These are phyloP conservation scores for Aspidiotus rigidus DNA, from an alignment of 2,888 invertebrate species.

Conservation along the genomic window DNA sequence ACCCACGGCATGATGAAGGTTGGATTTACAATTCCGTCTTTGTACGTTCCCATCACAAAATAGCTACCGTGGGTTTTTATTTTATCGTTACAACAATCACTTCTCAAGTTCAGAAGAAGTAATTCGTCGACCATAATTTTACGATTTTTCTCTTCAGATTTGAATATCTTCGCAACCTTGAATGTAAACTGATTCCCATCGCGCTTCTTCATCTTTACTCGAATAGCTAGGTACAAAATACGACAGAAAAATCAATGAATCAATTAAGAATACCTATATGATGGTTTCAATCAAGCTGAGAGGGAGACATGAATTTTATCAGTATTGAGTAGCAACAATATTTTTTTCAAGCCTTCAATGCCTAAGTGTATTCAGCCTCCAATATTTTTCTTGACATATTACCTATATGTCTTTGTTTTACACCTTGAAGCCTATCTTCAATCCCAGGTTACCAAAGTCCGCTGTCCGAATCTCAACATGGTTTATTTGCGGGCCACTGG, in stretches of 20 bases:
- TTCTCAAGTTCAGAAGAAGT: constrained; percentile 37
- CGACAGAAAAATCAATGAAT: constrained; percentile 5
- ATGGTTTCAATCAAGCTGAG: no score
- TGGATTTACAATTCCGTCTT: constrained; percentile 41
- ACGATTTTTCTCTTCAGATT: constrained; percentile 40
- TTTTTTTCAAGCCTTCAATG: no score
- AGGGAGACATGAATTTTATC: no score
- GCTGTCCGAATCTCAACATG: no score
- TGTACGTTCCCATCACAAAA: constrained; percentile 44
- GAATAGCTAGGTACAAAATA: constrained; percentile 41
- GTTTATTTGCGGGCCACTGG: no score
- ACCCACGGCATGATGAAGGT: constrained; percentile 46
- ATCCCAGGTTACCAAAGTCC: no score
- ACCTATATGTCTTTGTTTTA: no score
- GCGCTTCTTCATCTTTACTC: constrained; percentile 42
- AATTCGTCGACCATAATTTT: constrained; percentile 41
- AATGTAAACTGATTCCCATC: constrained; percentile 41
- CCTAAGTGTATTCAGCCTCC: no score
- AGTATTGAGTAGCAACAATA: no score
- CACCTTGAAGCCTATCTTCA: no score
- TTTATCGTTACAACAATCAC: constrained; percentile 43
- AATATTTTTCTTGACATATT: no score
- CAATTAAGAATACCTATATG: background rate
- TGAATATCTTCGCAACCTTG: constrained; percentile 42
- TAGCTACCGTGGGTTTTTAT: constrained; percentile 40